These are phyloP conservation scores for Polydesmus complanatus DNA, from an alignment of 2,888 invertebrate species.

Conservation along the genomic window DNA sequence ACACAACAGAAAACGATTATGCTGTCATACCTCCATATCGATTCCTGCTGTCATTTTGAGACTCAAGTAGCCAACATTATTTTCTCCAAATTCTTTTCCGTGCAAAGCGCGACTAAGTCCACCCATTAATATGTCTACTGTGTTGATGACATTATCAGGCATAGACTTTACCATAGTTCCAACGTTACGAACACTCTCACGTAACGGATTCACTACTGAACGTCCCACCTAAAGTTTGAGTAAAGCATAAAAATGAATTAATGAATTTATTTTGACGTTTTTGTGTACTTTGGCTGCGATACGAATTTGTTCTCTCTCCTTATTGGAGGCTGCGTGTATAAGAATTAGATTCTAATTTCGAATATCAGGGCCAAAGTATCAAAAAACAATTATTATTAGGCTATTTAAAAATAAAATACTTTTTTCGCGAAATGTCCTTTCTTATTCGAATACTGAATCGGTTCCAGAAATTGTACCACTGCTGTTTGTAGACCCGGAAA, in stretches of 20 bases:
- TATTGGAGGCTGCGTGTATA: no score
- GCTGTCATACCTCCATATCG: conserved; percentile 44
- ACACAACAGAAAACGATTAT: conserved; percentile 12
- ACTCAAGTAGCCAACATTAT: conserved; percentile 29
- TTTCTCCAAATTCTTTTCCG: conserved; percentile 29
- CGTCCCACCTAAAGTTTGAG: conserved; percentile 46
- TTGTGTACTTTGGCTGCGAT: no score
- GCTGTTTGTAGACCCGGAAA: conserved; percentile 49
- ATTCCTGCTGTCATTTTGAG: conserved; percentile 35
- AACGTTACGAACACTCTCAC: conserved; percentile 61
- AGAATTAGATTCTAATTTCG: no score
- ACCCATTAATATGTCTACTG: conserved; percentile 69
- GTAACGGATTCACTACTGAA: conserved; percentile 57
- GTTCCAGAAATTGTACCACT: conserved; percentile 50
- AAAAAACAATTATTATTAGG: not conserved
- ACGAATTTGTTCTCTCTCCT: no score
- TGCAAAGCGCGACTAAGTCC: conserved; percentile 64
- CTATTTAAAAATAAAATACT: conserved; percentile 23
- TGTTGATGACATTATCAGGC: conserved; percentile 73
- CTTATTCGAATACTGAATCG: conserved; percentile 52
- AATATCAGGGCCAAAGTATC: no score
- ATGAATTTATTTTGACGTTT: not conserved
- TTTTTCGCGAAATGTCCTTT: conserved; percentile 33
- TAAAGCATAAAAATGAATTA: not conserved
- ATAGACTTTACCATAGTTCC: conserved; percentile 65